A percentile compares a stretch with the other conserved stretches of the same genome.
Evolutionary conservation across 92 coral and sea anemone species (phyloP).

Genomic region (Zoanthus sansibaricus): DNA sequence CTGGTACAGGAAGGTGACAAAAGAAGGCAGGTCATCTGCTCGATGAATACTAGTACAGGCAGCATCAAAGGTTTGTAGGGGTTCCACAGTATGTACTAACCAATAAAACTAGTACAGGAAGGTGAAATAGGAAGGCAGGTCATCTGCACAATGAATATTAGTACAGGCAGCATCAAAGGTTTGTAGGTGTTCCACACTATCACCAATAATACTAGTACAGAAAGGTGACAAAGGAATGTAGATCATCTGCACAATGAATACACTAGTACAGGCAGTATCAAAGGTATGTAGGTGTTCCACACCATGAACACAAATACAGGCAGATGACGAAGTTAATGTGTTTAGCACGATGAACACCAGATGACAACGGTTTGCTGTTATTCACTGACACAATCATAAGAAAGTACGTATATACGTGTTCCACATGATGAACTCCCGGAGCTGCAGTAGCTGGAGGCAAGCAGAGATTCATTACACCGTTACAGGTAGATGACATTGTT

Average conservation of each 20-base stretch:
- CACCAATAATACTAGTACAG: slow-evolving; percentile 68
- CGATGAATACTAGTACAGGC: slow-evolving; percentile 79
- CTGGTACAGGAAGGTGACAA: neutral
- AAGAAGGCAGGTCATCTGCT: slow-evolving; percentile 51
- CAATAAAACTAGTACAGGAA: slow-evolving; percentile 71
- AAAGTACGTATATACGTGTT: neutral
- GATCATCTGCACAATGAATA: neutral
- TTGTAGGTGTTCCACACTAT: slow-evolving; percentile 74
- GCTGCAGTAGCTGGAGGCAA: neutral
- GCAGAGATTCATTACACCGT: neutral
- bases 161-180: neutral
- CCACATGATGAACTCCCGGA: neutral
- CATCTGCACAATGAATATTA: neutral
- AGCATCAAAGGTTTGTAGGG: slow-evolving; percentile 67
- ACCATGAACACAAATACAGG: neutral
- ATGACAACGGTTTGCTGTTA: neutral
- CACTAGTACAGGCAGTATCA: slow-evolving; percentile 64
- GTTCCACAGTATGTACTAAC: neutral
- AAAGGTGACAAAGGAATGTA: slow-evolving; percentile 71
- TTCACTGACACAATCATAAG: neutral
- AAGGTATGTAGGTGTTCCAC: slow-evolving; percentile 54
- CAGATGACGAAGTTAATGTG: too few species aligned
- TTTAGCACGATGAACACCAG: neutral
- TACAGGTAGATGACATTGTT: too few species aligned
- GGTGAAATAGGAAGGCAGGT: slow-evolving; percentile 66